These are phyloP conservation scores for Siniperca scherzeri DNA, from an alignment of 2,797 vertebrate genomes.

Conservation along the genomic window DNA sequence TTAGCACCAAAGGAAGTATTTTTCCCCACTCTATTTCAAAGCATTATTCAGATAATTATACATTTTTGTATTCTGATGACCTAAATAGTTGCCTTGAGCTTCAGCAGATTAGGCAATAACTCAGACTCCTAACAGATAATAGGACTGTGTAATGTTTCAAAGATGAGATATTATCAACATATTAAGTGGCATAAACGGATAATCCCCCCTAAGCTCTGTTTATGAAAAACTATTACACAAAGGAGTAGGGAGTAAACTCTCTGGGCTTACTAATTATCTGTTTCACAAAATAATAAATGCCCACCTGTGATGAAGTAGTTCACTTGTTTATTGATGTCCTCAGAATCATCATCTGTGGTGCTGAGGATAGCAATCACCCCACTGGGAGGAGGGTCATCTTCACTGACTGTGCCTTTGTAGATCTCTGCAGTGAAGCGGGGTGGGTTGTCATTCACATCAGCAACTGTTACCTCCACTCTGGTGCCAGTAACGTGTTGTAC, in stretches of 20 bases:
- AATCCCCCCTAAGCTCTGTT: conserved; percentile 57
- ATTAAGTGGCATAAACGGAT: conserved; percentile 66
- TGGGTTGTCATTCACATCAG: conserved; percentile 96
- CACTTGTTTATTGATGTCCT: conserved; percentile 94
- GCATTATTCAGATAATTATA: conserved; percentile 73
- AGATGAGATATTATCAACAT: conserved; percentile 75
- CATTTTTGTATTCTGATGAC: conserved; percentile 68
- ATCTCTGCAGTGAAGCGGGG: conserved; percentile 97
- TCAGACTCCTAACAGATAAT: conserved; percentile 68
- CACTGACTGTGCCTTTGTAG: conserved; percentile 98
- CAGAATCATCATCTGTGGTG: conserved; percentile 94
- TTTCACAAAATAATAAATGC: conserved; percentile 32
- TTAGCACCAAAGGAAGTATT: conserved; percentile 71
- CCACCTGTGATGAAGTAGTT: conserved; percentile 97
- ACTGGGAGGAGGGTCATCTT: conserved; percentile 94
- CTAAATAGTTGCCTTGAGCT: conserved; percentile 75
- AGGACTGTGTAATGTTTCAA: conserved; percentile 64
- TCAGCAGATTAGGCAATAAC: conserved; percentile 62
- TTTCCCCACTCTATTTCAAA: conserved; percentile 68
- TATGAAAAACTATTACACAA: conserved; percentile 60
- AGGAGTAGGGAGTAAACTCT: conserved; percentile 47
- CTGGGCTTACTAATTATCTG: conserved; percentile 44
- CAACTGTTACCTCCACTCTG: conserved; percentile 91
- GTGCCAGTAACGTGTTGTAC: conserved; percentile 88
- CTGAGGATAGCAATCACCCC: conserved; percentile 97